phyloP scores from a whole-genome alignment of 2,113 vertebrate genomes.

The Leptocoma aspasia region DNA sequence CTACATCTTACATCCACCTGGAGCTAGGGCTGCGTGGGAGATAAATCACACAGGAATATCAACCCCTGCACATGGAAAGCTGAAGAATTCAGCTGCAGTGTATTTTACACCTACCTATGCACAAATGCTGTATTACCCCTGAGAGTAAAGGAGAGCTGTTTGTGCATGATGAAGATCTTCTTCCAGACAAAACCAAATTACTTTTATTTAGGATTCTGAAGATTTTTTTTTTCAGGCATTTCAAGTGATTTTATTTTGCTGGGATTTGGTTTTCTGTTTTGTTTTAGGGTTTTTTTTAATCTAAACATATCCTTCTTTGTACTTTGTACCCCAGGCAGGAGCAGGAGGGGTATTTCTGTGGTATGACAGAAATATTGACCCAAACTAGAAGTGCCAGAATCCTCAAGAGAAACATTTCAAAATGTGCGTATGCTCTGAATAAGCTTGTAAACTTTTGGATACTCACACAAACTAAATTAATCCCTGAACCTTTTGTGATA shows the following conservation, averaged over 20 bases:
- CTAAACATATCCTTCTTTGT: not conserved
- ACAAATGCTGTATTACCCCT: not conserved
- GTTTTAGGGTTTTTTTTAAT: not conserved
- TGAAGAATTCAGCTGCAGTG: not conserved
- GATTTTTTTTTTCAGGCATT: not conserved
- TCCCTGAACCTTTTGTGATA: not conserved
- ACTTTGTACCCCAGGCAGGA: not conserved
- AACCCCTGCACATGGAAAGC: not conserved
- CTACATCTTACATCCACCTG: not conserved
- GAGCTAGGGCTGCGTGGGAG: not conserved
- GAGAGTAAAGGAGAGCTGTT: not conserved
- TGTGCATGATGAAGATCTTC: not conserved
- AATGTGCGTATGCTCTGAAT: not conserved
- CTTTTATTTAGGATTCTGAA: not conserved
- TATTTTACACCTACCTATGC: not conserved
- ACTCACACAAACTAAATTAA: not conserved
- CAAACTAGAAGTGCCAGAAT: not conserved
- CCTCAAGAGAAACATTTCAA: not conserved
- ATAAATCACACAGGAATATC: not conserved
- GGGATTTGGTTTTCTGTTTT: not conserved
- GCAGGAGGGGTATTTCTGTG: not conserved
- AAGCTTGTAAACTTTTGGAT: not conserved
- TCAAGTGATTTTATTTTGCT: not conserved
- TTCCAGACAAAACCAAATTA: not conserved
- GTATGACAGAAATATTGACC: not conserved